These are phyloP conservation scores for Pheosia tremula DNA, from an alignment of 2,888 invertebrate genomes.

Conservation along the genomic window DNA sequence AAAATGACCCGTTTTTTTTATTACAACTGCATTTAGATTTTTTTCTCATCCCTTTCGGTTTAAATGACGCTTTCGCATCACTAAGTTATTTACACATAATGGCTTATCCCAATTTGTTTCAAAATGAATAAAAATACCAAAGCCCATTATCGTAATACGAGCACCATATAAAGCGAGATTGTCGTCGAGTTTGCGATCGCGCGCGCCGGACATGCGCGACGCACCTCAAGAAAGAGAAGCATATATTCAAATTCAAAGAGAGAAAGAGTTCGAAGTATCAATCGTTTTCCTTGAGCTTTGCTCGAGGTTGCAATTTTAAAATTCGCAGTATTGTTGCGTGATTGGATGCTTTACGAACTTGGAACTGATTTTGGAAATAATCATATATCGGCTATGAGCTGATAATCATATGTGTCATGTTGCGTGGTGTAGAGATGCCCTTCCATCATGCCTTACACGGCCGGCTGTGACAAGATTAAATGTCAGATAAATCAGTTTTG, in stretches of 20 bases:
- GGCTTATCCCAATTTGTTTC: background rate
- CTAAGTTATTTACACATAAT: background rate
- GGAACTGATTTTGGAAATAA: slow-evolving; percentile 16
- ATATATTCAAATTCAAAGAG: slow-evolving; percentile 17
- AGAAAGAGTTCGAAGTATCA: slow-evolving; percentile 26
- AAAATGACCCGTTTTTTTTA: background rate
- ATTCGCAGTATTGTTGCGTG: slow-evolving; percentile 26
- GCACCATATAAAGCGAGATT: slow-evolving; percentile 31
- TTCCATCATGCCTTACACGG: no score
- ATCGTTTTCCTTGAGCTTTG: slow-evolving; percentile 23
- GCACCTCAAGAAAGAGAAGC: slow-evolving; percentile 35
- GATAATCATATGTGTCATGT: no score
- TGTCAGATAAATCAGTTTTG: no score
- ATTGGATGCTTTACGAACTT: slow-evolving; percentile 34
- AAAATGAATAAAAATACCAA: background rate
- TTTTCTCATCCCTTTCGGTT: background rate
- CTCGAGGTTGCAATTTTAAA: slow-evolving; percentile 25
- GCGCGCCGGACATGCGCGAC: slow-evolving; percentile 57
- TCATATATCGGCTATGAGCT: no score
- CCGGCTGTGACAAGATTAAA: no score
- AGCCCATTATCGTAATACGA: slow-evolving; percentile 16
- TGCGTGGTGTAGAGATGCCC: no score
- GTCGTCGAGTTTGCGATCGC: slow-evolving; percentile 45
- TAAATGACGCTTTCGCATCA: no score
- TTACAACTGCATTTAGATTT: background rate